Conservation (phyloP, 1,140 invertebrate species). For the Zeugodacus cucurbitae region DNA sequence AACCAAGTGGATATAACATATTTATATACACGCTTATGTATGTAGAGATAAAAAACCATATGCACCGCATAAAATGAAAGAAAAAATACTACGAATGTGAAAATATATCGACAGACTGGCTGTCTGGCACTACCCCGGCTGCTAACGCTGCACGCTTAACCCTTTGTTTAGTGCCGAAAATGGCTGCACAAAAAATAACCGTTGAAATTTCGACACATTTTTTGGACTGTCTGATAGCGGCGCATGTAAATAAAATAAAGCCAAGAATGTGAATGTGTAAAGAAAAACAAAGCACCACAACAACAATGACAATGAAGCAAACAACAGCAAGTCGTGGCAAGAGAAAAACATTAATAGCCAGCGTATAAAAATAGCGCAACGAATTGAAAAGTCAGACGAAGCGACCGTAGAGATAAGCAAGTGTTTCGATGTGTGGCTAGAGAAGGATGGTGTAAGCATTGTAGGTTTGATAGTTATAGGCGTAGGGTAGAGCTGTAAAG, state of each 20-base stretch:
- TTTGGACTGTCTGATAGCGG: not conserved
- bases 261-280: not conserved
- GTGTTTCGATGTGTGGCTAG: not conserved
- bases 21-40: not conserved
- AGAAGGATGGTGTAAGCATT: not conserved
- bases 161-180: constrained; percentile 2
- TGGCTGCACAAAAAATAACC: not conserved
- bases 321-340: not conserved
- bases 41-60: not conserved
- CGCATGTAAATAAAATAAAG: not conserved
- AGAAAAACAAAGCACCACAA: not conserved
- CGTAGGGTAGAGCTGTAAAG: not conserved
- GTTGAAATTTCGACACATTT: constrained; percentile 1
- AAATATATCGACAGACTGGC: not conserved
- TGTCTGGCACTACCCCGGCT: not conserved
- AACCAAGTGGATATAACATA: not conserved
- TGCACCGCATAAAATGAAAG: not conserved
- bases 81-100: not conserved
- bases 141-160: constrained; percentile 2
- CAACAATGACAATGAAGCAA: not conserved
- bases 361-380: not conserved
- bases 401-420: not conserved
- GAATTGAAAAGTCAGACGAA: not conserved
- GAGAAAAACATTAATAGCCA: not conserved
- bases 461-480: not conserved